phyloP scores from a whole-genome alignment of 2,888 invertebrate species.

The Diarsia mendica region DNA sequence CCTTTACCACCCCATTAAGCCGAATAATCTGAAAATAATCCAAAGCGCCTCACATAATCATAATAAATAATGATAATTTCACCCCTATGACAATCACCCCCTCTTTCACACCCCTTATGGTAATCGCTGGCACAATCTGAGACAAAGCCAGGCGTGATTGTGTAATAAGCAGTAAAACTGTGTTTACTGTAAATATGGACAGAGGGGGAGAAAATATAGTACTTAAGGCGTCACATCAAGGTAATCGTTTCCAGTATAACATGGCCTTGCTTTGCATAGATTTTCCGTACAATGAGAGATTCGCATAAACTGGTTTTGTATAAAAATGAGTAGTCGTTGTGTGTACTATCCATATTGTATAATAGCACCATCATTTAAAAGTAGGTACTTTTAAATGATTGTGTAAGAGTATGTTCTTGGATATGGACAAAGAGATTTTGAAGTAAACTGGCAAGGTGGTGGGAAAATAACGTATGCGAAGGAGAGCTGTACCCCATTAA shows the following conservation, averaged over 20 bases:
- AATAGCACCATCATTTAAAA: too few relatives aligned
- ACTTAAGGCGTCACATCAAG: too few relatives aligned
- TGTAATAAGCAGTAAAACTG: slow-evolving; percentile 36
- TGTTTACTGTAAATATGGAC: slow-evolving; percentile 37
- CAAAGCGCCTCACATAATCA: slow-evolving; percentile 17
- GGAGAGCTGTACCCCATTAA: not conserved
- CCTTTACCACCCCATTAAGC: not conserved
- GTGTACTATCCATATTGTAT: not conserved
- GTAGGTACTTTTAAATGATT: not conserved
- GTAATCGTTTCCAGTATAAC: too few relatives aligned
- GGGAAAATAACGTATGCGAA: not conserved
- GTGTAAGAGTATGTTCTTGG: not conserved
- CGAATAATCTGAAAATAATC: slow-evolving; percentile 25
- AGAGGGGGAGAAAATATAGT: not conserved
- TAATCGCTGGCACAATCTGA: slow-evolving; percentile 43
- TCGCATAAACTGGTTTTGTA: too few relatives aligned
- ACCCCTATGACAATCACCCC: slow-evolving; percentile 14
- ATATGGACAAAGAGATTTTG: not conserved
- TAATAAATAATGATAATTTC: slow-evolving; percentile 56
- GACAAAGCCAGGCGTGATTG: slow-evolving; percentile 26
- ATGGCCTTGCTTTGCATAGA: too few relatives aligned
- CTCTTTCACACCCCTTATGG: slow-evolving; percentile 30
- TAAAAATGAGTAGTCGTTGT: too few relatives aligned
- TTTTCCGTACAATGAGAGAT: too few relatives aligned
- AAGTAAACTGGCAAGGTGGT: not conserved